phyloP scores from a whole-genome alignment of 2,797 vertebrate genomes.

The Brachymystax lenok region DNA sequence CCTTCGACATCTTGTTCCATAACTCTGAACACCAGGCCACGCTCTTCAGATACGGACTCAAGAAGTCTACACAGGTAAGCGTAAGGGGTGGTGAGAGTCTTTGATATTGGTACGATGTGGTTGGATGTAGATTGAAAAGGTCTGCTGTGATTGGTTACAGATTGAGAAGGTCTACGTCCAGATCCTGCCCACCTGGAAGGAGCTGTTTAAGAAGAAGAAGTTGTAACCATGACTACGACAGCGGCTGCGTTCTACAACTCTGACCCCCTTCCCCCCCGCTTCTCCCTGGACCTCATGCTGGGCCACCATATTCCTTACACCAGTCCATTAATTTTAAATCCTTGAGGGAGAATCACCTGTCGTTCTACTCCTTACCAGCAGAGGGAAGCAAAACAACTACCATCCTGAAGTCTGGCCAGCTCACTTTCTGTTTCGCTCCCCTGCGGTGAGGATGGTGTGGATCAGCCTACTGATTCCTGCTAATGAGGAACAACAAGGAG shows the following conservation, averaged over 20 bases:
- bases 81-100: neutral
- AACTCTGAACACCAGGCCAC: slow-evolving; percentile 84
- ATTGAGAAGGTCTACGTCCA: slow-evolving; percentile 73
- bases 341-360: too few species aligned
- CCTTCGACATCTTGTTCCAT: slow-evolving; percentile 80
- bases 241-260: neutral
- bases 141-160: slow-evolving; percentile 52
- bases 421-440: too few species aligned
- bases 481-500: too few species aligned
- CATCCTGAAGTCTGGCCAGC: too few species aligned
- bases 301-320: too few species aligned
- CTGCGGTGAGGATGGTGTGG: too few species aligned
- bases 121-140: neutral
- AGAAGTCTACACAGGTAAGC: slow-evolving; percentile 75
- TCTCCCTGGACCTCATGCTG: too few species aligned
- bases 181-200: slow-evolving; percentile 76
- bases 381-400: slow-evolving; percentile 19
- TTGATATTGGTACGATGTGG: neutral
- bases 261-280: too few species aligned
- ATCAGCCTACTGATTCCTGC: too few species aligned
- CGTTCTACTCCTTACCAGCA: neutral
- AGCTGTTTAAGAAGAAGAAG: slow-evolving; percentile 66
- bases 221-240: slow-evolving; percentile 53
- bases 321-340: too few species aligned
- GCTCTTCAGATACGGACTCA: slow-evolving; percentile 75